A percentile compares a stretch with the other conserved stretches of the same genome.
Conservation (phyloP, 2,797 vertebrate species). For the Fistularia tabacaria region DNA sequence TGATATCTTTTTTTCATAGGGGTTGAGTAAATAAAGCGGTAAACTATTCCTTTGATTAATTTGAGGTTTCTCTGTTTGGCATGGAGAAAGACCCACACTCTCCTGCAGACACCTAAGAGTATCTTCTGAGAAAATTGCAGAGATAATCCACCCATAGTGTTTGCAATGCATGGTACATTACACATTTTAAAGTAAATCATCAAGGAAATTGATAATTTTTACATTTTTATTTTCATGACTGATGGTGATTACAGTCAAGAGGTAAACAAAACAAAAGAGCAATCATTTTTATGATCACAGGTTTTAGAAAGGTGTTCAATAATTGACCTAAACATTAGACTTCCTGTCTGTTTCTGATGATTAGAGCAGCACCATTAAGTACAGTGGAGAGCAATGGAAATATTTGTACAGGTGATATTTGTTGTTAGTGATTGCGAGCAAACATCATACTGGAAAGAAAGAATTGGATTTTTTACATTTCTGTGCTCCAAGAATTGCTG, state of each 20-base stretch:
- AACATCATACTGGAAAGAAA: slow-evolving; percentile 29
- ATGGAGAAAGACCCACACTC: too few species aligned
- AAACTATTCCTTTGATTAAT: too few species aligned
- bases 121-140: too few species aligned
- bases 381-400: slow-evolving; percentile 39
- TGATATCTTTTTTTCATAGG: too few species aligned
- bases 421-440: slow-evolving; percentile 43
- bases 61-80: too few species aligned
- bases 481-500: slow-evolving; percentile 30
- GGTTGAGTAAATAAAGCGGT: too few species aligned
- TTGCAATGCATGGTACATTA: background rate
- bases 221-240: slow-evolving; percentile 76
- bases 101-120: too few species aligned
- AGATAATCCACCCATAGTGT: too few species aligned
- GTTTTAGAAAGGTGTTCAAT: slow-evolving; percentile 47
- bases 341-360: slow-evolving; percentile 29
- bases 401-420: slow-evolving; percentile 37
- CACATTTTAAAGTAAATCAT: slow-evolving; percentile 2
- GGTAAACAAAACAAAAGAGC: slow-evolving; percentile 72
- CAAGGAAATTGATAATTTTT: slow-evolving; percentile 17
- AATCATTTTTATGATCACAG: slow-evolving; percentile 65
- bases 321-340: slow-evolving; percentile 38
- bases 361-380: slow-evolving; percentile 43
- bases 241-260: slow-evolving; percentile 72
- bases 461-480: slow-evolving; percentile 22